These are phyloP conservation scores for Deroptyus accipitrinus DNA, from an alignment of 2,113 vertebrate species.

Conservation along the genomic window DNA sequence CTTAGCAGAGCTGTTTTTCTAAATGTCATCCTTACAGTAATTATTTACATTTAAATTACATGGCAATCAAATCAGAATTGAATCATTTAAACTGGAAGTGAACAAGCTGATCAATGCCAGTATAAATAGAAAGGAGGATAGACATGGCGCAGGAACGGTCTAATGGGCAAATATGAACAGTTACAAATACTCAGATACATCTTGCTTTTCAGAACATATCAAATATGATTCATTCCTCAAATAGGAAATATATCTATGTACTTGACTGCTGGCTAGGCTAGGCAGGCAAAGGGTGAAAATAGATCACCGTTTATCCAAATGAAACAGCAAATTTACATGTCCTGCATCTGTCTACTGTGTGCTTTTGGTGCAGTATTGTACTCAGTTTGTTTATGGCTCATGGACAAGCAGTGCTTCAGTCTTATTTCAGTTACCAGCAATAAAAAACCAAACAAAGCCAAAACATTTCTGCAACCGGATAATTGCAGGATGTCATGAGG, in stretches of 20 bases:
- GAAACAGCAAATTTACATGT: background rate
- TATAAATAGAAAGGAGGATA: conserved; percentile 78
- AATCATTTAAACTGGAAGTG: conserved; percentile 83
- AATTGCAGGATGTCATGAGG: background rate
- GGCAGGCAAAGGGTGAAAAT: conserved; percentile 2
- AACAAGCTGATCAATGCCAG: conserved; percentile 81
- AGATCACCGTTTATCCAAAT: background rate
- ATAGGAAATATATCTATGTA: conserved; percentile 7
- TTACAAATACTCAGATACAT: background rate
- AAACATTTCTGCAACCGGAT: background rate
- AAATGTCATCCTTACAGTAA: conserved; percentile 81
- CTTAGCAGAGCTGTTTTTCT: conserved; percentile 71
- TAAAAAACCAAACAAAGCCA: accelerated
- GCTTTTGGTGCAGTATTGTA: background rate
- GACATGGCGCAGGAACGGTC: conserved; percentile 48
- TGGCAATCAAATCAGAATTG: conserved; percentile 84
- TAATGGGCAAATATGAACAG: conserved; percentile 49
- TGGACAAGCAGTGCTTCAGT: background rate
- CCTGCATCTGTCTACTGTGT: background rate
- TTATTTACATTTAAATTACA: conserved; percentile 85
- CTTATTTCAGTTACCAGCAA: background rate
- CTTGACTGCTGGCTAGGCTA: background rate
- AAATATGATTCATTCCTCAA: conserved; percentile 12
- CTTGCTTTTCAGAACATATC: conserved; percentile 25
- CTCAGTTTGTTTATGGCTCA: background rate